Conservation (phyloP, 2,113 vertebrate species). For the Electrona antarctica region DNA sequence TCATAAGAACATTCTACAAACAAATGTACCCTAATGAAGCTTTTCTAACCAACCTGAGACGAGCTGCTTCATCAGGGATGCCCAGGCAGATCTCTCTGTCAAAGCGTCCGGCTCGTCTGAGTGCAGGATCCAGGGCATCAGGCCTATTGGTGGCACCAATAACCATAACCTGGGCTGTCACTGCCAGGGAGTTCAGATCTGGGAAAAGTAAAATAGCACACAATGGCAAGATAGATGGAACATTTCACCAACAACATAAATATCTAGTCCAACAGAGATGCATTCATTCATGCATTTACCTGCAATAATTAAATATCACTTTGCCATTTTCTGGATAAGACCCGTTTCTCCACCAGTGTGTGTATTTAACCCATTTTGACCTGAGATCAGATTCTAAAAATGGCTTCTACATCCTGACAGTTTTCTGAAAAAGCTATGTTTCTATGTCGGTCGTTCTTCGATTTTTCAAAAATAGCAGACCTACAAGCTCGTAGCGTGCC, state of each 20-base stretch:
- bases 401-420: too few species aligned
- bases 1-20: too few species aligned
- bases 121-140: conserved; percentile 91
- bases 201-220: neutral
- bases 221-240: neutral
- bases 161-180: conserved; percentile 86
- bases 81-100: conserved; percentile 95
- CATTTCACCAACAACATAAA: neutral
- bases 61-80: conserved; percentile 91
- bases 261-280: neutral
- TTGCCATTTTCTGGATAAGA: neutral
- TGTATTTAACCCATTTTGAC: neutral
- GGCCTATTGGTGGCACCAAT: conserved; percentile 97
- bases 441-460: too few species aligned
- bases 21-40: neutral
- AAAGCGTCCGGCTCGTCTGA: conserved; percentile 93
- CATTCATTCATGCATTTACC: neutral
- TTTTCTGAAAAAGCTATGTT: too few species aligned
- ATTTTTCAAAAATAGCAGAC: too few species aligned
- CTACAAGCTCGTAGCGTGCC: too few species aligned
- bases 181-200: conserved; percentile 86
- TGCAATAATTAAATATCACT: neutral
- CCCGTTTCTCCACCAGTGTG: neutral
- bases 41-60: conserved; percentile 80
- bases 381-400: too few species aligned